Percentiles rank a stretch among this genome's conserved stretches.
These are phyloP conservation scores for Cheilosia urbana DNA, from an alignment of 2,888 invertebrate species.

Conservation along the genomic window DNA sequence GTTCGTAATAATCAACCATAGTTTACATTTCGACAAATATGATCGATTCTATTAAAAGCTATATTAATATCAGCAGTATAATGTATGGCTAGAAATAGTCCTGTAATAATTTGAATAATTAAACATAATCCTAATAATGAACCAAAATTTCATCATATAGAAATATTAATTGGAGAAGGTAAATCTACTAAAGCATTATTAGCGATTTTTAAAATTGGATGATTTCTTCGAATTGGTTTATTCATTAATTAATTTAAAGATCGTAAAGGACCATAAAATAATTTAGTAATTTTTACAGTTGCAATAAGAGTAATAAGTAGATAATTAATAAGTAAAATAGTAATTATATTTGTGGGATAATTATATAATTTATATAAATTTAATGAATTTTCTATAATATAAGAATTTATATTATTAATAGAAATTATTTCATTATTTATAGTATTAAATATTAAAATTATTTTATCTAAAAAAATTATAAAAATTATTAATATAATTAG, in stretches of 20 bases:
- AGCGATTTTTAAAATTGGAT: constrained; percentile 86
- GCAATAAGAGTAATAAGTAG: constrained; percentile 86
- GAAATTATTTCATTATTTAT: constrained; percentile 83
- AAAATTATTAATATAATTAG: constrained; percentile 77
- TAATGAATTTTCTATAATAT: constrained; percentile 83
- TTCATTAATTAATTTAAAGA: constrained; percentile 84
- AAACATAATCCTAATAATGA: constrained; percentile 87
- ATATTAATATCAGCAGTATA: constrained; percentile 87
- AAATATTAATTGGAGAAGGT: constrained; percentile 87
- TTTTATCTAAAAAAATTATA: constrained; percentile 77
- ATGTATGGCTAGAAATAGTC: constrained; percentile 89
- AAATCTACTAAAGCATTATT: constrained; percentile 86
- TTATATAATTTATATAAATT: constrained; percentile 85
- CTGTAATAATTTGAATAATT: constrained; percentile 88
- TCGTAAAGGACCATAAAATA: constrained; percentile 85
- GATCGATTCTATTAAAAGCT: constrained; percentile 88
- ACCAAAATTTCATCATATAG: constrained; percentile 88
- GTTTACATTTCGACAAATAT: constrained; percentile 89
- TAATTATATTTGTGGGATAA: constrained; percentile 84
- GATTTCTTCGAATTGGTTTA: constrained; percentile 84
- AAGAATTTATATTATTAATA: constrained; percentile 77
- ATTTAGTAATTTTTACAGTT: constrained; percentile 86
- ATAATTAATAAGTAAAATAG: constrained; percentile 86
- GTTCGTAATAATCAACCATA: constrained; percentile 88
- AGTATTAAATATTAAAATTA: constrained; percentile 80